A percentile compares a stretch with the other conserved stretches of the same genome.
Evolutionary conservation across 2,113 vertebrate species (phyloP).

Genomic region (Donacobius atricapilla): DNA sequence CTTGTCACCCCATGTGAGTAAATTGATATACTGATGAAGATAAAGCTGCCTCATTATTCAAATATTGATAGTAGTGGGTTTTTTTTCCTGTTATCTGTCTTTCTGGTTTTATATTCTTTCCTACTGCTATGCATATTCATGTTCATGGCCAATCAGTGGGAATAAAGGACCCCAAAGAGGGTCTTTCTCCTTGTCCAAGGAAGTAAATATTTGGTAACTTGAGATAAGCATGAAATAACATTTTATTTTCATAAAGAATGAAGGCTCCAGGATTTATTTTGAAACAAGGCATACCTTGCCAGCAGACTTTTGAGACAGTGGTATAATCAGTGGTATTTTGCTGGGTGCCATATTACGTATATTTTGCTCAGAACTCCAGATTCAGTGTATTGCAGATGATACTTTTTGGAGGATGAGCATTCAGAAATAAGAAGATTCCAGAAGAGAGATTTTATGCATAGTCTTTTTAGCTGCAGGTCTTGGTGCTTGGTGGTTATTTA

Average conservation of each 20-base stretch:
- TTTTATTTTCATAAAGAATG: neutral
- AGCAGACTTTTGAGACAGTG: neutral
- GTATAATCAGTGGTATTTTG: neutral
- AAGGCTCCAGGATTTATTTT: neutral
- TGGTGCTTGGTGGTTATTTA: neutral
- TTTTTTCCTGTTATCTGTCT: neutral
- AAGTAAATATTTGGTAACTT: neutral
- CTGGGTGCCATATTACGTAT: neutral
- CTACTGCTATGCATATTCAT: neutral
- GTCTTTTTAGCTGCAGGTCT: neutral
- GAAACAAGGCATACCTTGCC: neutral
- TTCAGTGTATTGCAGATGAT: neutral
- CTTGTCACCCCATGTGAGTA: conserved; percentile 29
- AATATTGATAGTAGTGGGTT: neutral
- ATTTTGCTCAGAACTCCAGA: neutral
- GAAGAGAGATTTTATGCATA: neutral
- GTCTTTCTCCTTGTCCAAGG: neutral
- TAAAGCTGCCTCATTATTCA: conserved; percentile 42
- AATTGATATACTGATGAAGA: conserved; percentile 39
- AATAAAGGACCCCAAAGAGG: neutral
- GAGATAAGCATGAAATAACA: neutral
- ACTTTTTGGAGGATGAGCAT: neutral
- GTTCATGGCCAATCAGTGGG: neutral
- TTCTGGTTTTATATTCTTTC: neutral
- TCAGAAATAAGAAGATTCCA: neutral